Percentiles rank a stretch among this genome's conserved stretches.
These are phyloP conservation scores for Andrena trimmerana DNA, from an alignment of 2,888 invertebrate species.

Conservation along the genomic window DNA sequence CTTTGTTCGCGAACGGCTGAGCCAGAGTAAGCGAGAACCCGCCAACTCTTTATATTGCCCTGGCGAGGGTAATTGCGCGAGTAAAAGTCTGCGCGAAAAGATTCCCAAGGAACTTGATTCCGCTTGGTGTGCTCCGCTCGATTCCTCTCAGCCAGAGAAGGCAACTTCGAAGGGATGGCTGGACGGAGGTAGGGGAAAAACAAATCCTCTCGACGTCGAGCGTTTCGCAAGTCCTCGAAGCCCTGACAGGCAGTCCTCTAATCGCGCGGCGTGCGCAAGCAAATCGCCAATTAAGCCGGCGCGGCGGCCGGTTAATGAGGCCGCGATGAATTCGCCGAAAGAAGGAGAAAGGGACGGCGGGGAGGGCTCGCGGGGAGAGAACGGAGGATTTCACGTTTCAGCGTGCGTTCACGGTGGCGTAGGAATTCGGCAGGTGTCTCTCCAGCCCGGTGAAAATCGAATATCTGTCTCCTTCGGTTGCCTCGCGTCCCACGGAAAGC, in stretches of 20 bases:
- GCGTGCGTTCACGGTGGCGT: constrained; percentile 19
- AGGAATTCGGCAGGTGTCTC: constrained; percentile 62
- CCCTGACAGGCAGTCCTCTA: background rate
- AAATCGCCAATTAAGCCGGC: constrained; percentile 34
- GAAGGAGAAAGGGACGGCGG: background rate
- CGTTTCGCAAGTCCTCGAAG: constrained; percentile 23
- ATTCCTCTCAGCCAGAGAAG: constrained; percentile 14
- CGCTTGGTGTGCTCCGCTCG: background rate
- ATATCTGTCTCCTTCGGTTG: constrained; percentile 38
- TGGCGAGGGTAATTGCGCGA: constrained; percentile 29
- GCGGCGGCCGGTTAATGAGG: constrained; percentile 31
- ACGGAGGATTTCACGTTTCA: background rate
- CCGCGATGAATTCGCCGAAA: constrained; percentile 18
- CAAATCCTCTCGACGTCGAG: constrained; percentile 5
- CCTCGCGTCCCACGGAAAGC: constrained; percentile 42
- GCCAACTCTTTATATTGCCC: constrained; percentile 1
- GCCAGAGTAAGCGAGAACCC: background rate
- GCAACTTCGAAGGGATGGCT: background rate
- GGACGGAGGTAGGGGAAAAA: background rate
- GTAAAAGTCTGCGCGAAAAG: constrained; percentile 18
- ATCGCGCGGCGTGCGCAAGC: constrained; percentile 11
- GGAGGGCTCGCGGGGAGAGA: background rate
- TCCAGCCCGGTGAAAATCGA: constrained; percentile 48
- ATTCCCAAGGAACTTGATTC: constrained; percentile 19
- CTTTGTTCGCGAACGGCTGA: background rate